Evolutionary conservation across 2,888 invertebrate genomes (phyloP).

Genomic region (Pseudolycoriella hygida): DNA sequence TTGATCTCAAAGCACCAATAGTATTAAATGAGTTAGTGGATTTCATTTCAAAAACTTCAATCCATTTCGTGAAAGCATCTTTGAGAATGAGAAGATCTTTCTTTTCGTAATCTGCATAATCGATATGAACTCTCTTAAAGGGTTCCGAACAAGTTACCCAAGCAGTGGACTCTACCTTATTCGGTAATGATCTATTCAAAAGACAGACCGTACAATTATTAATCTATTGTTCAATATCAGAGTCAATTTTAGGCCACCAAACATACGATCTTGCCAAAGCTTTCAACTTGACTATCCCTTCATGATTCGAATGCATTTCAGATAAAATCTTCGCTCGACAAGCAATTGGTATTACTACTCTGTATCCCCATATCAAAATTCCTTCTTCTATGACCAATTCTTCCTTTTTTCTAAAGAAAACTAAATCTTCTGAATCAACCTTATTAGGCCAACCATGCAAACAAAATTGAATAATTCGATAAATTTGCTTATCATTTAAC

Average conservation of each 20-base stretch:
- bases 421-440: too few species aligned
- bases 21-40: not conserved
- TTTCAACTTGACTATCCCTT: conserved; percentile 12
- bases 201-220: conserved; percentile 5
- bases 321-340: conserved; percentile 5
- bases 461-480: too few species aligned
- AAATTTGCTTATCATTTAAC: too few species aligned
- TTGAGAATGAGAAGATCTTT: conserved; percentile 1
- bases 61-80: conserved; percentile 4
- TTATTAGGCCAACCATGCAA: too few species aligned
- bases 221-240: conserved; percentile 13
- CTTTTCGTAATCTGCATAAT: conserved; percentile 3
- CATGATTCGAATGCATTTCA: conserved; percentile 8
- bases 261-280: conserved; percentile 12
- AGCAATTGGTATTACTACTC: conserved; percentile 7
- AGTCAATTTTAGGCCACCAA: conserved; percentile 13
- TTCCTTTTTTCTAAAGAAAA: too few species aligned
- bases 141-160: conserved; percentile 9
- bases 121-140: conserved; percentile 11
- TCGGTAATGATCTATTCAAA: not conserved
- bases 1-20: not conserved
- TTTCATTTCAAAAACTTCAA: not conserved
- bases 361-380: conserved; percentile 5
- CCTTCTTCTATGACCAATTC: conserved; percentile 11
- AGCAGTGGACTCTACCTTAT: conserved; percentile 5